Conservation (phyloP, 2,888 invertebrate species). For the Epinotia nisella region DNA sequence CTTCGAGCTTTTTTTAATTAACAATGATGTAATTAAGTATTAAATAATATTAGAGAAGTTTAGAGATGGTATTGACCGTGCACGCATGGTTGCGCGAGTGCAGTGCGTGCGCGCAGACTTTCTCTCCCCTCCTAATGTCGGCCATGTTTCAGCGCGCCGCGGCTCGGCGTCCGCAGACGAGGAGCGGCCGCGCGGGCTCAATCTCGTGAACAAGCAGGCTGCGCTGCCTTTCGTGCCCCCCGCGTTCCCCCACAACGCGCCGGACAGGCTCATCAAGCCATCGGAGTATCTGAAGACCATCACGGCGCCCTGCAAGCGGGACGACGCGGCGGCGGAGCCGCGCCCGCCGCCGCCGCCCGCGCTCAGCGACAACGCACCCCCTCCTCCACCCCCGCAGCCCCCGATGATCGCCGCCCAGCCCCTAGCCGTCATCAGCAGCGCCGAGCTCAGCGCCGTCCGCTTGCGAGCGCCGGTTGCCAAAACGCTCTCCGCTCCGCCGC, state of each 20-base stretch:
- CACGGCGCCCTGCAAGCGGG: constrained; percentile 85
- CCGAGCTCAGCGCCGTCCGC: constrained; percentile 93
- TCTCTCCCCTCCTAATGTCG: constrained; percentile 68
- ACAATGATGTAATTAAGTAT: constrained; percentile 3
- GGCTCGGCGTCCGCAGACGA: constrained; percentile 79
- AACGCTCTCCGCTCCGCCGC: constrained; percentile 91
- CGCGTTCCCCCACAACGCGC: constrained; percentile 92
- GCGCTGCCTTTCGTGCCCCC: constrained; percentile 96
- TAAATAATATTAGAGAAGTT: constrained; percentile 9
- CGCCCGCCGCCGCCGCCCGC: constrained; percentile 84
- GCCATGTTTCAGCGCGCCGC: constrained; percentile 75
- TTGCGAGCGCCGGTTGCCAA: constrained; percentile 91
- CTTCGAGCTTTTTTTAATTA: background rate
- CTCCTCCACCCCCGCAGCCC: constrained; percentile 70
- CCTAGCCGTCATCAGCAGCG: constrained; percentile 93
- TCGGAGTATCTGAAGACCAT: constrained; percentile 96
- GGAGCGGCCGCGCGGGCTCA: constrained; percentile 83
- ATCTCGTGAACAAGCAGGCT: constrained; percentile 93
- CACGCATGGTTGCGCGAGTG: constrained; percentile 32
- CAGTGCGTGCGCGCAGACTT: constrained; percentile 73
- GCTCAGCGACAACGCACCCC: constrained; percentile 61
- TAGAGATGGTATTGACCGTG: constrained; percentile 32
- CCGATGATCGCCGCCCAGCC: constrained; percentile 86
- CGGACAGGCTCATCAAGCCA: constrained; percentile 95
- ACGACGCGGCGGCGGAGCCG: constrained; percentile 86